These are phyloP conservation scores for Myotis davidii DNA, from an alignment of 2,113 vertebrate genomes.

Conservation along the genomic window DNA sequence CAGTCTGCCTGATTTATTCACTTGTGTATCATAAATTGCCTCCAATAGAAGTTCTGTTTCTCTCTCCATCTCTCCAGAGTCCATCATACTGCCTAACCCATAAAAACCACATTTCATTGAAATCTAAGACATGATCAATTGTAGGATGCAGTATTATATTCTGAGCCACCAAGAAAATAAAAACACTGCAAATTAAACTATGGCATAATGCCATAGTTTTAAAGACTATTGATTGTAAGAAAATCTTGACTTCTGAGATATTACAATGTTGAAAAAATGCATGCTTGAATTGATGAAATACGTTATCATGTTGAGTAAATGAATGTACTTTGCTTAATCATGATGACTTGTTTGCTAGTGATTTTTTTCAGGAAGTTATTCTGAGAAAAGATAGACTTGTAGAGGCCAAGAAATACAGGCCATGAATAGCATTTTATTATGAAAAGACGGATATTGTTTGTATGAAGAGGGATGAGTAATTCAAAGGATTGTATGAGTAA, in stretches of 20 bases:
- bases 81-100: background rate
- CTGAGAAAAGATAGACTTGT: background rate
- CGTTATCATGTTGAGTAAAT: background rate
- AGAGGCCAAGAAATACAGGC: background rate
- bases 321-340: background rate
- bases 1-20: background rate
- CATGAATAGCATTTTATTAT: background rate
- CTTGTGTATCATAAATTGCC: background rate
- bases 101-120: background rate
- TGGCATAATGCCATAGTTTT: background rate
- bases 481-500: background rate
- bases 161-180: background rate
- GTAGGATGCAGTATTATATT: background rate
- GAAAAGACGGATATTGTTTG: background rate
- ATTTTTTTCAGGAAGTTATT: constrained; percentile 37
- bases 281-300: background rate
- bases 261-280: background rate
- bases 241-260: background rate
- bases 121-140: background rate
- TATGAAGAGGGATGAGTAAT: constrained; percentile 21
- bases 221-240: background rate
- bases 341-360: background rate
- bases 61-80: background rate
- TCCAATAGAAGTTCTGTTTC: background rate
- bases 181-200: background rate